Percentiles rank a stretch among this genome's conserved stretches.
These are phyloP conservation scores for Bellardia bayeri DNA, from an alignment of 2,888 invertebrate species.

Conservation along the genomic window DNA sequence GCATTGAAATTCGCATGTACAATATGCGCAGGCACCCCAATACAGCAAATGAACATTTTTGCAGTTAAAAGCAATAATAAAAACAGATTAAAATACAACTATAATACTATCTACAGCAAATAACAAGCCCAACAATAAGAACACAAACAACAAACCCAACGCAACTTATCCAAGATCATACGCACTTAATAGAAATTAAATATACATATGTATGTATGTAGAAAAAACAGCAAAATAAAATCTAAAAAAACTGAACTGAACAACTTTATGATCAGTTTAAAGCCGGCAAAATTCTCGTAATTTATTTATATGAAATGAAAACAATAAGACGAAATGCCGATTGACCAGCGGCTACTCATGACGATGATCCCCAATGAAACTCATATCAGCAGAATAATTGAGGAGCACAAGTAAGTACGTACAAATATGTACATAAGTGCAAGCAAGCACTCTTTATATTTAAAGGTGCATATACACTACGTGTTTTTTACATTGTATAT, in stretches of 20 bases:
- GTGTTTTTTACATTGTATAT: no score
- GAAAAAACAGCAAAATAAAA: neutral
- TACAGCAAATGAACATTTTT: slow-evolving; percentile 24
- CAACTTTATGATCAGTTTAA: slow-evolving; percentile 42
- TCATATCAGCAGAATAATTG: slow-evolving; percentile 7
- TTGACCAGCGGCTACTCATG: slow-evolving; percentile 4
- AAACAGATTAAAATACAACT: neutral
- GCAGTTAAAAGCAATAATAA: slow-evolving; percentile 1
- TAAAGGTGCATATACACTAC: no score
- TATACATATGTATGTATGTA: no score
- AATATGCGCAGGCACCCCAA: neutral
- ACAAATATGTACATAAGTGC: neutral
- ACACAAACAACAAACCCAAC: neutral
- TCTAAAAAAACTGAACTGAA: slow-evolving; percentile 22
- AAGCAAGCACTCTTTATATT: neutral
- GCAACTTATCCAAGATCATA: slow-evolving; percentile 33
- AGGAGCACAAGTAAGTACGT: neutral
- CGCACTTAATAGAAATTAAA: slow-evolving; percentile 46
- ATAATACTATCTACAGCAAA: slow-evolving; percentile 4
- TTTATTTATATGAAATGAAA: neutral
- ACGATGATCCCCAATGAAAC: slow-evolving; percentile 26
- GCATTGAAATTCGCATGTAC: neutral
- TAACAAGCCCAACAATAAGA: slow-evolving; percentile 2
- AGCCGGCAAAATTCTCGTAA: slow-evolving; percentile 54
- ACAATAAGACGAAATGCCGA: slow-evolving; percentile 19